Base-by-base conservation (phyloP, 2,888 invertebrate species). In the Loripinus fragilis region DNA sequence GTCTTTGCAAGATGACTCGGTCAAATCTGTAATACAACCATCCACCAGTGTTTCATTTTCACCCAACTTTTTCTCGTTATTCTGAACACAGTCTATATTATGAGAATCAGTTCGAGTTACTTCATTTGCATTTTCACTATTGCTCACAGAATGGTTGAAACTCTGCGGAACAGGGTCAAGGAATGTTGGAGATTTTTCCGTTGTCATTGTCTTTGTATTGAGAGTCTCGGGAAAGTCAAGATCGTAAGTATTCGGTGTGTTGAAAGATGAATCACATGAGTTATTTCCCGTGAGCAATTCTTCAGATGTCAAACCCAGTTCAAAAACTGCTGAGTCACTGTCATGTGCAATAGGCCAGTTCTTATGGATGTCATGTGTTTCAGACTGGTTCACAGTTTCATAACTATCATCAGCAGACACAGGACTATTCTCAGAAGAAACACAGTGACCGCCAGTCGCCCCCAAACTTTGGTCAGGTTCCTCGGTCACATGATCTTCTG, bases 401-500 rank as follows among this genome's bases (percentile, higher is more conserved):
- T 8, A 33, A 17, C 7, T 7, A 33, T 10, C 33, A 33, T 60
- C 33, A n/a, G 20, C 3, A 28, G 33, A 20, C 25, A 7, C 33
- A 15, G 10, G 8, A 8, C 20, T 8, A 20, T 20, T 20, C 17
- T 17, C 45, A 15, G 45, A 20, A 45, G 10, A 45, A 52, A 10
- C 25, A 2, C 25, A 7, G 10, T n/a, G 52, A 52, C 23, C n/a
- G 5, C 25, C n/a, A 28, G 28, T 28, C 12, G 15, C n/a, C 2
- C n/a, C 67, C 10, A 15, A 23, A 8, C 8, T 23, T 3, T 38
- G n/a, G 2, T 67, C 67, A 67, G 8, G 20, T 41, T 67, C 67
- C 42, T 42, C 67, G 5, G 42, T 67, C 3, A 67, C 23, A 65
- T 76, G 78, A 42, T 83, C 83, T 15, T 83, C 83, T 17, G 75